Percentiles rank a stretch among this genome's conserved stretches.
Conservation (phyloP, 2,888 invertebrate species). For the Pegoplata infirma region DNA sequence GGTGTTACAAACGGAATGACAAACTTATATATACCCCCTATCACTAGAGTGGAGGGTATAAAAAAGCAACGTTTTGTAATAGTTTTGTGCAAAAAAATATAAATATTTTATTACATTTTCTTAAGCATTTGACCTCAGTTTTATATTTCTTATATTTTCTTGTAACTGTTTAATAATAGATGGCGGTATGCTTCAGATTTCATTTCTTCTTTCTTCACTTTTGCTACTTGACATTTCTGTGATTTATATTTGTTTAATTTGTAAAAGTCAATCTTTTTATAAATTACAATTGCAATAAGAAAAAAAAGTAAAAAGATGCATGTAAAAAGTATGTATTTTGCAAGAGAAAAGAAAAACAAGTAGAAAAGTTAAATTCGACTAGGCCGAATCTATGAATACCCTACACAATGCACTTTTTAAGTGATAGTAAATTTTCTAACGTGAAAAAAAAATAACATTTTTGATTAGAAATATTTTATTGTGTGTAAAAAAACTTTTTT, state of each 20-base stretch:
- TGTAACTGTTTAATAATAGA: not conserved
- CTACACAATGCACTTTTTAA: too few relatives aligned
- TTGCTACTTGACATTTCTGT: slow-evolving; percentile 24
- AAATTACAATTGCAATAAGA: not conserved
- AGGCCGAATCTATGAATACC: too few relatives aligned
- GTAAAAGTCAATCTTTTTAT: slow-evolving; percentile 13
- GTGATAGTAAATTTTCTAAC: too few relatives aligned
- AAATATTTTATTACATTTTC: not conserved
- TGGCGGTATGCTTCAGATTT: not conserved
- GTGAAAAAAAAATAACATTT: too few relatives aligned
- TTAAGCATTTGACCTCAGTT: not conserved
- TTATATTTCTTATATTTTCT: not conserved
- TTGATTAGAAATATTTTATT: too few relatives aligned
- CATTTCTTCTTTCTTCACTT: not conserved
- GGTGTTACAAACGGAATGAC: too few relatives aligned
- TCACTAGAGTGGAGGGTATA: too few relatives aligned
- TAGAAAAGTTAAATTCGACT: too few relatives aligned
- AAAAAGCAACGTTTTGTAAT: not conserved
- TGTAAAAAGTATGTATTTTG: not conserved
- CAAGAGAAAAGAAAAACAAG: not conserved
- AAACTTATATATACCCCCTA: too few relatives aligned
- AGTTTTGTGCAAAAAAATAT: not conserved
- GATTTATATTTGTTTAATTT: slow-evolving; percentile 37
- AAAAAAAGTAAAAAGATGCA: not conserved
- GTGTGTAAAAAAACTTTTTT: too few relatives aligned